These are phyloP conservation scores for Desoria tigrina DNA, from an alignment of 2,888 invertebrate species.

Conservation along the genomic window DNA sequence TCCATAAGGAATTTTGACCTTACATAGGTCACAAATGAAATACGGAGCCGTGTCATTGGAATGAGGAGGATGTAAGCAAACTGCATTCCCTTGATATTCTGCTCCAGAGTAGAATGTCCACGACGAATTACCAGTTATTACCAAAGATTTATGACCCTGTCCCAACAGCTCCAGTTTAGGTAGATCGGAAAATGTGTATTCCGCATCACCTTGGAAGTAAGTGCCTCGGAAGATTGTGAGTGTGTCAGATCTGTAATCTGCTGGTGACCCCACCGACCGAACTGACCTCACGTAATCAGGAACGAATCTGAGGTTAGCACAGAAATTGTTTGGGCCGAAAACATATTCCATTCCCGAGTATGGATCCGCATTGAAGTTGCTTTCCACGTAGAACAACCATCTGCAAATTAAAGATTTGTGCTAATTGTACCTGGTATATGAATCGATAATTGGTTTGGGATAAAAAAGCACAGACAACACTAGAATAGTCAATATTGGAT, in stretches of 20 bases:
- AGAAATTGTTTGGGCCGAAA: slow-evolving; percentile 39
- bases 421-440: too few species aligned
- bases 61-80: slow-evolving; percentile 39
- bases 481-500: too few species aligned
- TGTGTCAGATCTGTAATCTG: slow-evolving; percentile 35
- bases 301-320: slow-evolving; percentile 35
- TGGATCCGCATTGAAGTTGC: slow-evolving; percentile 22
- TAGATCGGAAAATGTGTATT: slow-evolving; percentile 29
- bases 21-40: slow-evolving; percentile 30
- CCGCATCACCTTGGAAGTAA: slow-evolving; percentile 49
- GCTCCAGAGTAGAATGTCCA: slow-evolving; percentile 45
- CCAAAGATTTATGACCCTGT: slow-evolving; percentile 25
- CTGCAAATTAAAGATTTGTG: slow-evolving; percentile 11
- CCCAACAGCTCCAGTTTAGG: slow-evolving; percentile 21
- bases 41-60: slow-evolving; percentile 29
- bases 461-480: too few species aligned
- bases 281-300: slow-evolving; percentile 27
- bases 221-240: slow-evolving; percentile 41
- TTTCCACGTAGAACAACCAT: slow-evolving; percentile 38
- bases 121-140: slow-evolving; percentile 37
- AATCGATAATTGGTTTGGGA: too few species aligned
- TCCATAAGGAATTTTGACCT: slow-evolving; percentile 27
- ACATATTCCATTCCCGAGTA: slow-evolving; percentile 45
- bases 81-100: slow-evolving; percentile 35
- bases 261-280: slow-evolving; percentile 38